Percentiles rank a stretch among this genome's conserved stretches.
Evolutionary conservation across 2,113 vertebrate species (phyloP).

Genomic region (Argyrosomus japonicus): DNA sequence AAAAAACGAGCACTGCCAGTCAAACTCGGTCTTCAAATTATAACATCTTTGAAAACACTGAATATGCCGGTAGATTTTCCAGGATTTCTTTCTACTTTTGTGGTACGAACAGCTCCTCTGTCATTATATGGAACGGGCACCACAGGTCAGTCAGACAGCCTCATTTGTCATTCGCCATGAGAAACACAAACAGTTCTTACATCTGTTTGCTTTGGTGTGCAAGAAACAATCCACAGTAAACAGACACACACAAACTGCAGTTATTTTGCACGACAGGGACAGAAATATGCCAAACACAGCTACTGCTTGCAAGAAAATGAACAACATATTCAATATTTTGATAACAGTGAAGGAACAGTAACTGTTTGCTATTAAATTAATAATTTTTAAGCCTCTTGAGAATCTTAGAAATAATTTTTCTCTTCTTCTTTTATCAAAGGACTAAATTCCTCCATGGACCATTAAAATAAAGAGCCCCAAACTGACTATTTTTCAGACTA

Average conservation of each 20-base stretch:
- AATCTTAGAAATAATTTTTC: constrained; percentile 47
- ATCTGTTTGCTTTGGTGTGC: background rate
- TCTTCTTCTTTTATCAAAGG: constrained; percentile 56
- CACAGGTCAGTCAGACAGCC: background rate
- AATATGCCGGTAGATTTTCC: background rate
- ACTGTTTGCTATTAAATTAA: constrained; percentile 64
- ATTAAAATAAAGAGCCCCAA: constrained; percentile 53
- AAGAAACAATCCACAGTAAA: constrained; percentile 2
- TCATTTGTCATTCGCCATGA: constrained; percentile 12
- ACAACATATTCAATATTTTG: constrained; percentile 52
- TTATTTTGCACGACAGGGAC: constrained; percentile 13
- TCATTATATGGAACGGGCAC: background rate
- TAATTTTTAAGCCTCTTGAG: constrained; percentile 62
- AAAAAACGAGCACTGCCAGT: background rate
- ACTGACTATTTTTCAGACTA: constrained; percentile 48
- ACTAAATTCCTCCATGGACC: constrained; percentile 50
- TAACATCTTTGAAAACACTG: background rate
- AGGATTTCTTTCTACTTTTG: background rate
- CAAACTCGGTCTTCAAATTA: background rate
- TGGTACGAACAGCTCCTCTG: background rate
- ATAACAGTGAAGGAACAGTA: constrained; percentile 43
- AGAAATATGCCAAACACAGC: constrained; percentile 30
- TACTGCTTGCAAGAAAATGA: constrained; percentile 23
- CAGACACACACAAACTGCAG: background rate
- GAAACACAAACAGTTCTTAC: constrained; percentile 1